Evolutionary conservation across 2,888 invertebrate genomes (phyloP), one percentile per base, ranked within the genome.

Genomic region (Phasia obesa): DNA sequence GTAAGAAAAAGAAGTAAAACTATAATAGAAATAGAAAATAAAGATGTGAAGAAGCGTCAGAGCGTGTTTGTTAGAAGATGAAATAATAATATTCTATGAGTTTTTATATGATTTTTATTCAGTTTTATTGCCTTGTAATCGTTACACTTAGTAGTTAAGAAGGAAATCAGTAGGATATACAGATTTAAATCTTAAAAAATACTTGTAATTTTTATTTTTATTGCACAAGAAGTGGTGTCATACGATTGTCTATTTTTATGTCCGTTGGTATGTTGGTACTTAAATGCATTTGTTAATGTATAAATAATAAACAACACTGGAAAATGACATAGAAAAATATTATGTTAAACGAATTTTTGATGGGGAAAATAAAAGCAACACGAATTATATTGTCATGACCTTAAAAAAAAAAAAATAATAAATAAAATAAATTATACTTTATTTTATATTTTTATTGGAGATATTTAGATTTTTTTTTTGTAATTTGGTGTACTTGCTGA

Each of bases 121-220:
- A 83, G 75, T 83, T 83, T 83, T 83, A 83, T 83, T 83, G 79
- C 79, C 83, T 71, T 83, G 83, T 83, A 83, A 83, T 83, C 79
- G 79, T 83, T 67, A 67, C 49, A 79, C 75, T 83, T 67, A 27
- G 25, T 59, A 75, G 75, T 65, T 65, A 19, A 57, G 25, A 25
- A 49, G 17, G 11, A 21, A 23, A 65, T 59, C 65, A 65, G 23
- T 19, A 57, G 65, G 3, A 57, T 3, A 49, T 71, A 21, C 23
- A 49, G 19, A 75, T 65, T 35, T 17, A 65, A 65, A 59, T 57
- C 49, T 59, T 13, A 44, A 75, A 44, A 75, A 65, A 47, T 25
- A 59, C 25, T 57, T 75, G 19, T 38, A 9, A 7, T 67, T 67
- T 59, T 67, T 59, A 27, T 65, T 75, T 47, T 49, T 55, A 65